Percentiles rank a stretch among this genome's conserved stretches.
phyloP scores from a whole-genome alignment of 2,797 vertebrate species.

The Karalla daura region DNA sequence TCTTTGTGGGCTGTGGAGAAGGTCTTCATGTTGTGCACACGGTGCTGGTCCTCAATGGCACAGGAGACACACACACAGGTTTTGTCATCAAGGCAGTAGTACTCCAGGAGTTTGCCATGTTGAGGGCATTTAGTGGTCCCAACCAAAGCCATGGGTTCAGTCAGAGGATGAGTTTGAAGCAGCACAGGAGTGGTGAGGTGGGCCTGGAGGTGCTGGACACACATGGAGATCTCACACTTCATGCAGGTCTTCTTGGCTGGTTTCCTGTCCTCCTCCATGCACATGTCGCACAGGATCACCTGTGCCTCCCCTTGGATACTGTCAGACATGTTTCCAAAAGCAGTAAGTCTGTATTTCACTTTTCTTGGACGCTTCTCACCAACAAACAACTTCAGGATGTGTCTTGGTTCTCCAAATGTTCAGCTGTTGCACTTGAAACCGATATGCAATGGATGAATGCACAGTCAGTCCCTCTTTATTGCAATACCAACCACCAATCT shows the following conservation, averaged over 20 bases:
- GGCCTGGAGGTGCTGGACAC: slow-evolving; percentile 70
- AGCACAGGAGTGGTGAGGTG: slow-evolving; percentile 74
- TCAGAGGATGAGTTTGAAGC: slow-evolving; percentile 73
- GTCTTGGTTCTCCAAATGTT: too few relatives aligned
- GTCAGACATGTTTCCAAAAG: slow-evolving; percentile 44
- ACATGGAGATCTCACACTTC: slow-evolving; percentile 83
- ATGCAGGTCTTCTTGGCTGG: slow-evolving; percentile 76
- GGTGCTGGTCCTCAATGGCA: slow-evolving; percentile 74
- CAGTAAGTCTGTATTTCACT: neutral
- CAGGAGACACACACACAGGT: slow-evolving; percentile 74
- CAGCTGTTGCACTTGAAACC: too few relatives aligned
- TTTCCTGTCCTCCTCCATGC: slow-evolving; percentile 52
- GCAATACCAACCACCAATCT: too few relatives aligned
- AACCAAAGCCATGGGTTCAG: slow-evolving; percentile 59
- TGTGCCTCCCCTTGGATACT: neutral
- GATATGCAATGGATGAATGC: too few relatives aligned
- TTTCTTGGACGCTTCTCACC: neutral
- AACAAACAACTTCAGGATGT: neutral
- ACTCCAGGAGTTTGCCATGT: slow-evolving; percentile 74
- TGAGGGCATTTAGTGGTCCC: slow-evolving; percentile 60
- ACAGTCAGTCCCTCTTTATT: too few relatives aligned
- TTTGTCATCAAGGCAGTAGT: slow-evolving; percentile 75
- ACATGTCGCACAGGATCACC: slow-evolving; percentile 66
- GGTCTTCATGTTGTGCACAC: slow-evolving; percentile 75
- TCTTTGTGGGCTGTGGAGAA: slow-evolving; percentile 71